Evolutionary conservation across 1,140 invertebrate species (phyloP), one percentile per base, ranked within the genome.

Genomic region (Hermetia illucens): DNA sequence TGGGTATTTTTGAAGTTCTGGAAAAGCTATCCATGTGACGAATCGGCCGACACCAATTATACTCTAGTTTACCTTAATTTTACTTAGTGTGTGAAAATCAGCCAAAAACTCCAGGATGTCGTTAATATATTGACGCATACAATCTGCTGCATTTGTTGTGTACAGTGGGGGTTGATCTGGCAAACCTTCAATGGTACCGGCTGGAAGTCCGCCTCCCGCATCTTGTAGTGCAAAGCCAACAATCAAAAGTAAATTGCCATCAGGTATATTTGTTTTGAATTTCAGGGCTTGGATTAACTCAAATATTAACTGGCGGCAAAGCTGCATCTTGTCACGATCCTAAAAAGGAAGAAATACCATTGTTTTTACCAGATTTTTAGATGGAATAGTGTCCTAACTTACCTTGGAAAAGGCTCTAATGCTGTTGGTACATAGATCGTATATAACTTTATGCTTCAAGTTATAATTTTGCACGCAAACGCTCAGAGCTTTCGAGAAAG

Each of bases 61-160:
- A 34, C 25, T 33, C 21, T 21, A 31, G 45, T 41, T 49, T 63
- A 92, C 89, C 75, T 98, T 98, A 19, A 98, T 81, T 72, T 95
- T 97, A 38, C 82, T 90, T 30, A 98, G 72, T 1, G 93, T 90
- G 53, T 98, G 92, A 48, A 97, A 85, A 62, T 99, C 95, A 9
- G 86, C 79, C 42, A 98, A 71, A 57, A 98, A 95, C 36, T 98
- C 94, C 12, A 98, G 68, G 37, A 91, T 81, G 61, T 98, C 95
- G n/a, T 74, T 75, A 5, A 98, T 69, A 55, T 96, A 85, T 42
- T 83, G 82, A 35, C 85, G 70, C 74, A 98, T 80, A 53, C 87
- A 92, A 61, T 98, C 95, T 0, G 86, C 81, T 3, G 88, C 82
- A 51, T 82, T 87, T 1, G 88, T 93, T 43, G 79, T 83, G 36